Evolutionary conservation across 2,113 vertebrate genomes (phyloP), one percentile per base, ranked within the genome.

Genomic region (Ammospiza nelsoni): DNA sequence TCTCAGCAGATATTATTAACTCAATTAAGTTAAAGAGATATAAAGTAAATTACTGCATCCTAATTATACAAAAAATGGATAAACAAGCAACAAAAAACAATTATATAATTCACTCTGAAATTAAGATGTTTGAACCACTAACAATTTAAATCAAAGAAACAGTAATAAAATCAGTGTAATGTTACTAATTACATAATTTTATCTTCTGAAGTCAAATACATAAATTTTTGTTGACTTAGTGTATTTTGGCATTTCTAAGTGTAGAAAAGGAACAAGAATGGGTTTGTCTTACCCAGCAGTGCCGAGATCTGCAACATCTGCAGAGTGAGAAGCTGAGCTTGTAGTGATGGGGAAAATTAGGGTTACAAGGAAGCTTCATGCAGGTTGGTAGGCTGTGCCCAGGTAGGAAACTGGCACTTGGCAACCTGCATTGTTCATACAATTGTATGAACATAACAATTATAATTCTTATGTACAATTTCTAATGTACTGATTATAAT

Each of bases 81-180:
- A 96, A 97, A 97, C 81, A 96, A 92, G 69, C 94, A 97, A 97
- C 82, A 95, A 96, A 90, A 97, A 96, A 54, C 87, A 96, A 87
- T 97, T 96, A 90, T 93, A 95, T 97, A 97, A 97, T 97, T 96
- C 82, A 96, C 81, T 95, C 51, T 87, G 87, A 97, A 97, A 97
- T 97, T 89, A 97, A 97, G 84, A 96, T 89, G 90, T 97, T 95
- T 86, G 96, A 96, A 82, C 92, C 37, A 89, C 62, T 89, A 95
- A 84, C 86, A 91, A 71, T 93, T 96, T 96, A 97, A 86, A 97
- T 61, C 78, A 92, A 97, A 97, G 41, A 46, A 83, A 94, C 57
- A 44, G 84, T 87, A 97, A 96, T 96, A 97, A 98, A 98, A 95
- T 94, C 95, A 97, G 39, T 87, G 80, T 93, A 92, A 95, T 92